phyloP scores from a whole-genome alignment of 2,888 invertebrate species.

The Coelopa pilipes region DNA sequence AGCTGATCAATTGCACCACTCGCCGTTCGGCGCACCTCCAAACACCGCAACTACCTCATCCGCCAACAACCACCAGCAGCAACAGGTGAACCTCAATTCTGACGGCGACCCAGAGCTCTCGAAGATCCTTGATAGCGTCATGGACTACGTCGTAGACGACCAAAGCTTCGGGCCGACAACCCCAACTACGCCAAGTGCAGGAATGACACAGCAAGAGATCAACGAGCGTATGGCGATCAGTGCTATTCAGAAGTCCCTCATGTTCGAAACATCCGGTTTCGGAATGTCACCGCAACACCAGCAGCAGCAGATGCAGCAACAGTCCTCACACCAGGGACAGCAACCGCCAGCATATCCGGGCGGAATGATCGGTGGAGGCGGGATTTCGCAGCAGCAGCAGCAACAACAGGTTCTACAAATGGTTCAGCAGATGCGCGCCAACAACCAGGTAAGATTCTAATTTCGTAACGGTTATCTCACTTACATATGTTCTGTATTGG shows the following conservation, averaged over 20 bases:
- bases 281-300: conserved; percentile 42
- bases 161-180: conserved; percentile 55
- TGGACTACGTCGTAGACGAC: conserved; percentile 80
- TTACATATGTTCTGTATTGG: background rate
- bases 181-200: conserved; percentile 55
- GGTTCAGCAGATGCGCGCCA: conserved; percentile 54
- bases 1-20: conserved; percentile 33
- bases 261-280: conserved; percentile 77
- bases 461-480: background rate
- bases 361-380: conserved; percentile 46
- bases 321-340: conserved; percentile 51
- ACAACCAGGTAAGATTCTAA: conserved; percentile 50
- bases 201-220: conserved; percentile 55
- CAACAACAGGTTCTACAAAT: conserved; percentile 56
- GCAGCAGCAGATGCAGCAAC: conserved; percentile 52
- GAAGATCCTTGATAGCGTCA: conserved; percentile 86
- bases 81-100: conserved; percentile 43
- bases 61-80: conserved; percentile 45
- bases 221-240: conserved; percentile 86
- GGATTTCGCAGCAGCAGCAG: conserved; percentile 45
- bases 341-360: conserved; percentile 61
- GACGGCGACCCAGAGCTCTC: conserved; percentile 78
- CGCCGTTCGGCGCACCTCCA: conserved; percentile 46
- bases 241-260: conserved; percentile 89
- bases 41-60: conserved; percentile 63